A percentile compares a stretch with the other conserved stretches of the same genome.
Conservation (phyloP, 2,113 vertebrate species). For the Sinocyclocheilus anophthalmus region DNA sequence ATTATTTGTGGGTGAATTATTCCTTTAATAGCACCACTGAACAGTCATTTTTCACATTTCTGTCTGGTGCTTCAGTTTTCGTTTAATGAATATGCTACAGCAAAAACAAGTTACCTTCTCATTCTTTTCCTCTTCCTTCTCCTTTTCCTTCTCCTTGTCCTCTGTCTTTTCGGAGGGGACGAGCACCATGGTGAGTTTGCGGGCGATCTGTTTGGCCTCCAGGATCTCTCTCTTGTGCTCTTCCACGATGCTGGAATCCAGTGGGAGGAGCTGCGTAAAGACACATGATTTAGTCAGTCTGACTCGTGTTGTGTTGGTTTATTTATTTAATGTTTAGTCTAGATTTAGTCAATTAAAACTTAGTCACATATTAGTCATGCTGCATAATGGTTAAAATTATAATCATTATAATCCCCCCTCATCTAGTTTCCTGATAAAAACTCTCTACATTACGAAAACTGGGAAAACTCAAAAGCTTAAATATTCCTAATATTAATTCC, state of each 20-base stretch:
- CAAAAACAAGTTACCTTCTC: conserved; percentile 75
- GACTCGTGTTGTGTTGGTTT: not conserved
- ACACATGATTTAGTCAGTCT: not conserved
- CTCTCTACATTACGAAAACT: too few relatives aligned
- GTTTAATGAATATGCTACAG: not conserved
- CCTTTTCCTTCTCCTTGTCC: conserved; percentile 88
- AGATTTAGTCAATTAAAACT: not conserved
- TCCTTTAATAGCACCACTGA: not conserved
- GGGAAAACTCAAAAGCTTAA: too few relatives aligned
- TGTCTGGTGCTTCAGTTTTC: not conserved
- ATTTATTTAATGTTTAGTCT: not conserved
- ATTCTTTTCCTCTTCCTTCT: conserved; percentile 86
- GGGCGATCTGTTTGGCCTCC: conserved; percentile 95
- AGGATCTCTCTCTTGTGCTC: conserved; percentile 91
- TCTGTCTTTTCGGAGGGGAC: conserved; percentile 90
- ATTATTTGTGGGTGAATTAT: not conserved
- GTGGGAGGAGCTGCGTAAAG: conserved; percentile 85
- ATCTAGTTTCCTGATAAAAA: too few relatives aligned
- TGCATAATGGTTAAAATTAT: too few relatives aligned
- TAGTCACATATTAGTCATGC: too few relatives aligned
- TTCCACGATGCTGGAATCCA: conserved; percentile 87
- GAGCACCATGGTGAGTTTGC: conserved; percentile 95
- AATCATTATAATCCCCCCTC: too few relatives aligned
- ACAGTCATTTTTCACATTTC: not conserved
- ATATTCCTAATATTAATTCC: too few relatives aligned